Evolutionary conservation across 2,113 vertebrate species (phyloP).

Genomic region (Callospermophilus lateralis): DNA sequence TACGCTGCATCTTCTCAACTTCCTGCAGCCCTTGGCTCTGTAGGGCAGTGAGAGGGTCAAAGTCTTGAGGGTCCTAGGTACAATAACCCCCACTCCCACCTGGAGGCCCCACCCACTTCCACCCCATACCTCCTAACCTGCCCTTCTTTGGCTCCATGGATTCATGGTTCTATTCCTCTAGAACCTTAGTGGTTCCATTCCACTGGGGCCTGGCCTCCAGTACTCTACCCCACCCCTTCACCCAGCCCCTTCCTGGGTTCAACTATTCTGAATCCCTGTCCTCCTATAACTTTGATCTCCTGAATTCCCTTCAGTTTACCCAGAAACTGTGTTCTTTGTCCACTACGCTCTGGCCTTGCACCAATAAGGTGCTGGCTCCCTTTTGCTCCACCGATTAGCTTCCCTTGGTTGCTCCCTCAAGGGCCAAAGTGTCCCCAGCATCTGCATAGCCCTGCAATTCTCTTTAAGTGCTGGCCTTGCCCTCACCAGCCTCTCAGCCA

Average conservation of each 20-base stretch:
- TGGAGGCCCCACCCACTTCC: not conserved
- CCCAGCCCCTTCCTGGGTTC: not conserved
- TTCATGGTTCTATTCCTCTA: not conserved
- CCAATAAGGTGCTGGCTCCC: not conserved
- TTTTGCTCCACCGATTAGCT: not conserved
- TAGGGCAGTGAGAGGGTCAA: not conserved
- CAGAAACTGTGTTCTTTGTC: not conserved
- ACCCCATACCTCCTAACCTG: rapidly evolving
- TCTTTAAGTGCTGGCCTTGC: not conserved
- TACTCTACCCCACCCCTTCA: not conserved
- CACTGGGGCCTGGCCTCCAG: too few relatives aligned
- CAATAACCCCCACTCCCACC: not conserved
- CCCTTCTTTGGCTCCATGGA: not conserved
- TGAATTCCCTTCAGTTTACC: not conserved
- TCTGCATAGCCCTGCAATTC: rapidly evolving
- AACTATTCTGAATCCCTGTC: not conserved
- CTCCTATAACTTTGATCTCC: not conserved
- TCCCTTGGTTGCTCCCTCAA: not conserved
- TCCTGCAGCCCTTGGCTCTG: conserved; percentile 94
- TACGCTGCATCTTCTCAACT: conserved; percentile 90
- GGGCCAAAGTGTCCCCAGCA: rapidly evolving
- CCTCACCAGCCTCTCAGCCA: conserved; percentile 94
- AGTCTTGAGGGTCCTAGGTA: not conserved
- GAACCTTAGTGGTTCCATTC: not conserved
- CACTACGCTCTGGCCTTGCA: not conserved